Evolutionary conservation across 2,888 invertebrate species (phyloP).

Genomic region (Melanophora roralis): DNA sequence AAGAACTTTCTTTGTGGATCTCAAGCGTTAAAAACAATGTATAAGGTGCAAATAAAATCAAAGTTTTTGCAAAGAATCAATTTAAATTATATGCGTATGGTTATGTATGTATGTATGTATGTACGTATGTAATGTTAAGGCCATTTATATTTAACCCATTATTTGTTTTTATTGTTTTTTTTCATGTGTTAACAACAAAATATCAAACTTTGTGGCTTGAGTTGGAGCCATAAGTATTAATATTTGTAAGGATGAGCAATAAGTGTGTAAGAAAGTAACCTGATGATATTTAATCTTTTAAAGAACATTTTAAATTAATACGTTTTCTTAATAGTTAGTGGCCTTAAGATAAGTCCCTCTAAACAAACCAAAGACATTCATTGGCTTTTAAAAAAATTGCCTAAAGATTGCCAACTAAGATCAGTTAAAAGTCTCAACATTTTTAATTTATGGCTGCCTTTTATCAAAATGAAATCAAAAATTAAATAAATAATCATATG

Average conservation of each 20-base stretch:
- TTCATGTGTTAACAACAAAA: too few species aligned
- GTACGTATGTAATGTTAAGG: background rate
- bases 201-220: background rate
- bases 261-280: background rate
- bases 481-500: background rate
- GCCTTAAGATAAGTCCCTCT: constrained; percentile 43
- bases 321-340: background rate
- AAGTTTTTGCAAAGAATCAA: background rate
- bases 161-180: background rate
- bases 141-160: background rate
- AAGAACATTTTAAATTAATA: constrained; percentile 1
- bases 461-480: constrained; percentile 38
- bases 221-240: too few species aligned
- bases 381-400: background rate
- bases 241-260: too few species aligned
- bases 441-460: constrained; percentile 5
- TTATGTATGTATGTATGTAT: too few species aligned
- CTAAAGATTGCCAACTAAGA: background rate
- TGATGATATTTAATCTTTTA: background rate
- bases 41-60: background rate
- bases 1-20: background rate
- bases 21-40: background rate
- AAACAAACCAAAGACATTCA: background rate
- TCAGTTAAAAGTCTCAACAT: constrained; percentile 31
- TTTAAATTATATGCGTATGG: background rate